Conservation (phyloP, 2,797 vertebrate species). For the Helarctos malayanus region DNA sequence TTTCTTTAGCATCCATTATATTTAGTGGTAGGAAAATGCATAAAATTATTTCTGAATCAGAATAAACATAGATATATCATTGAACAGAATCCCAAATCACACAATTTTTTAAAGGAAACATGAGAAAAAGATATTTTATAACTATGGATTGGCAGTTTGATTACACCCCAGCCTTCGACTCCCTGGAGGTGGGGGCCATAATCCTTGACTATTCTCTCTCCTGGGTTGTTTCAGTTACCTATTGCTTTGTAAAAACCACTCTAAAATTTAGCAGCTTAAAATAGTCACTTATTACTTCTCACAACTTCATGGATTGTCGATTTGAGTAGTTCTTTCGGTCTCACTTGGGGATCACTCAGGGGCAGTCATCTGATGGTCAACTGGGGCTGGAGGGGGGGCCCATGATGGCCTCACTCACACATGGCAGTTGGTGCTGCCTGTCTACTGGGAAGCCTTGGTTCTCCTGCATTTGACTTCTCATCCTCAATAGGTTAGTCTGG, state of each 20-base stretch:
- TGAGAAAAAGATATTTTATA: not conserved
- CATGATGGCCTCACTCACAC: not conserved
- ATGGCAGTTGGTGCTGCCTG: not conserved
- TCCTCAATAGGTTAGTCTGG: not conserved
- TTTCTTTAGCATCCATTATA: not conserved
- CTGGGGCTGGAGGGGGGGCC: too few relatives aligned
- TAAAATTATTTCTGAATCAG: not conserved
- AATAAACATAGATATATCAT: not conserved
- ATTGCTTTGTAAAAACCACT: not conserved
- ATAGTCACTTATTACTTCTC: not conserved
- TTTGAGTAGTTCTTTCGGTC: not conserved
- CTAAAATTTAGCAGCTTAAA: not conserved
- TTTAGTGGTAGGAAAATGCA: constrained; percentile 12
- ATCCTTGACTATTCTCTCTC: not conserved
- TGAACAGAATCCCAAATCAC: constrained; percentile 36
- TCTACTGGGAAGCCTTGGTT: not conserved
- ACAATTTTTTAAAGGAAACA: constrained; percentile 34
- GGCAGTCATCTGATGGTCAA: accelerated
- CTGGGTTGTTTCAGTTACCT: not conserved
- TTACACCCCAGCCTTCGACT: not conserved
- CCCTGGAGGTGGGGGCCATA: not conserved
- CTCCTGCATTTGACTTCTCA: not conserved
- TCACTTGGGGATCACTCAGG: not conserved
- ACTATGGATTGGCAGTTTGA: not conserved
- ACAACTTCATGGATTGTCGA: not conserved